A percentile compares a stretch with the other conserved stretches of the same genome.
Evolutionary conservation across 2,113 vertebrate species (phyloP).

Genomic region (Phalacrocorax carbo): DNA sequence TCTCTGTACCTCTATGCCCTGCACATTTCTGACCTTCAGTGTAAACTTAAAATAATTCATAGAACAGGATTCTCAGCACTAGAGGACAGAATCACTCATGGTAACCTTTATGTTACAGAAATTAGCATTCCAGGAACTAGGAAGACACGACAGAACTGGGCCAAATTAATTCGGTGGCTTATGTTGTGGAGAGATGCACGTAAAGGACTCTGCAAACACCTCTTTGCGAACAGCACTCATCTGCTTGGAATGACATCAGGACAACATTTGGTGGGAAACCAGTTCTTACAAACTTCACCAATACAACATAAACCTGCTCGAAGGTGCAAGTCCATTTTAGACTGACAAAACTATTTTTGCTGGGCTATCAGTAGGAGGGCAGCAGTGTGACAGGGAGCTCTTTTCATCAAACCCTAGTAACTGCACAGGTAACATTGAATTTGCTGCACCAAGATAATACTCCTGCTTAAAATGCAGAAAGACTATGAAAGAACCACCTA

Average conservation of each 20-base stretch:
- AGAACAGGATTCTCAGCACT: neutral
- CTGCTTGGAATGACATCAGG: neutral
- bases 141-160: neutral
- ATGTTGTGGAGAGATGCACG: fast-evolving
- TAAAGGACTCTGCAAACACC: neutral
- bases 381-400: neutral
- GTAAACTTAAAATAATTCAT: neutral
- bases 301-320: neutral
- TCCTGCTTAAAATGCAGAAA: neutral
- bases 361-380: neutral
- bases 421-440: neutral
- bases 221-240: neutral
- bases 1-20: neutral
- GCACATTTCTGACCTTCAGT: neutral
- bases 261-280: neutral
- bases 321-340: neutral
- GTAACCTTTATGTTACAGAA: neutral
- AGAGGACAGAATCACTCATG: neutral
- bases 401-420: neutral
- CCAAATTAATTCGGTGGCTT: neutral
- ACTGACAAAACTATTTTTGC: neutral
- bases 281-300: neutral
- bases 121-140: neutral
- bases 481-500: conserved; percentile 43
- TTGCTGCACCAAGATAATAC: neutral